Conservation (phyloP, 2,888 invertebrate species). For the Caenorhabditis sulstoni region DNA sequence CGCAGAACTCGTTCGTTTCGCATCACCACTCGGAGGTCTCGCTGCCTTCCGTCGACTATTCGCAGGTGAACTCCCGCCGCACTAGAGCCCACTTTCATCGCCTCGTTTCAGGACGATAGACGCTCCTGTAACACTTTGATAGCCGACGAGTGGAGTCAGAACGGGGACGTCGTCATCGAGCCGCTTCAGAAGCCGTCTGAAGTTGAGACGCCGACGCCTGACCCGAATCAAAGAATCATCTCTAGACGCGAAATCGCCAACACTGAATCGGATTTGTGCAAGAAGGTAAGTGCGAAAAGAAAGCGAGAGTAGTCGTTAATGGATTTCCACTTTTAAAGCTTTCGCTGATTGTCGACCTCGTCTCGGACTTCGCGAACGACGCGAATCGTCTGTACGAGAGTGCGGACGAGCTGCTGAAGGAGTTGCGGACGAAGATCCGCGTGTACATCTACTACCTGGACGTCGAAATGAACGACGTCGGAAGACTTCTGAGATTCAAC, state of each 20-base stretch:
- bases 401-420: constrained; percentile 60
- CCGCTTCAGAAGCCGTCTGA: constrained; percentile 40
- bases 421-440: constrained; percentile 50
- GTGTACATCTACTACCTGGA: constrained; percentile 53
- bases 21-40: constrained; percentile 53
- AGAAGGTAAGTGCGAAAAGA: constrained; percentile 37
- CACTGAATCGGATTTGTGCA: constrained; percentile 55
- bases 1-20: constrained; percentile 39
- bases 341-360: constrained; percentile 55
- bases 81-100: not conserved
- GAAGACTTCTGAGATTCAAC: constrained; percentile 49
- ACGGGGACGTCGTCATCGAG: constrained; percentile 6
- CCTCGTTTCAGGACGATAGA: constrained; percentile 33
- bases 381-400: constrained; percentile 55
- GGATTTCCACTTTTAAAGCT: constrained; percentile 38
- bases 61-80: constrained; percentile 13
- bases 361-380: constrained; percentile 57
- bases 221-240: constrained; percentile 27
- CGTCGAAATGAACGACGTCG: constrained; percentile 52
- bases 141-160: constrained; percentile 49
- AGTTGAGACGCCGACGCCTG: not conserved
- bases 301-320: not conserved
- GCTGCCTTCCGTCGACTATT: constrained; percentile 49
- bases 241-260: constrained; percentile 31
- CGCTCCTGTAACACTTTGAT: constrained; percentile 53